Base-by-base conservation (phyloP, 2,888 invertebrate genomes). In the Laothoe populi region DNA sequence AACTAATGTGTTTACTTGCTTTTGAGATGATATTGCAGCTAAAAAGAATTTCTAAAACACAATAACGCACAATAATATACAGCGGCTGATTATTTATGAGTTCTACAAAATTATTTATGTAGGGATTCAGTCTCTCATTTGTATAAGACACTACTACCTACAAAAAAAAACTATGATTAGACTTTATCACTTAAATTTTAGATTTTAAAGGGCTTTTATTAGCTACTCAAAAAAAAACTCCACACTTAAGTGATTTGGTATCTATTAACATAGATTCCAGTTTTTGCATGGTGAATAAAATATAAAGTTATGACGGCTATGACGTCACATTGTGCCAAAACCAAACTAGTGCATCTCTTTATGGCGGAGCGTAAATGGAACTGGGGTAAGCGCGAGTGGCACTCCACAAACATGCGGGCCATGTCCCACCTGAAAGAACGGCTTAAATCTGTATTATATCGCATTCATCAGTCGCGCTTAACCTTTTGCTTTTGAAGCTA, bases 331-430 rank as follows among this genome's bases (percentile, higher is more conserved):
- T 26, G 26, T 53, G 53, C 19, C 19, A 35, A 53, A 53, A 35
- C 35, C 19, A 19, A 53, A 53, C 53, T 19, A 53, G 53, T 58
- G 58, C 60, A 49, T 35, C 24, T 60, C 48, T 60, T 60, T 60
- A 60, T 44, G 48, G 19, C 11, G 16, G 38, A 48, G 23, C 48
- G 35, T 53, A 60, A 49, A 60, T 49, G 60, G 48, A 60, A 60
- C 60, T 60, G 31, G 60, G 60, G 48, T 60, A 60, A 26, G 48
- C 60, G 48, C 40, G 48, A 60, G 48, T 60, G 24, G 60, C 60
- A 40, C 19, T 53, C 31, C 53, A 53, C 53, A 53, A 53, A 53
- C 53, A 53, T 21, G 53, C 53, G 53, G 19, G 35, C 35, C 16
- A 4, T 53, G 53, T 31, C 35, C 53, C 53, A 35, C 35, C 31